These are phyloP conservation scores for Cacoxenus indagator DNA, from an alignment of 2,888 invertebrate species.

Conservation along the genomic window DNA sequence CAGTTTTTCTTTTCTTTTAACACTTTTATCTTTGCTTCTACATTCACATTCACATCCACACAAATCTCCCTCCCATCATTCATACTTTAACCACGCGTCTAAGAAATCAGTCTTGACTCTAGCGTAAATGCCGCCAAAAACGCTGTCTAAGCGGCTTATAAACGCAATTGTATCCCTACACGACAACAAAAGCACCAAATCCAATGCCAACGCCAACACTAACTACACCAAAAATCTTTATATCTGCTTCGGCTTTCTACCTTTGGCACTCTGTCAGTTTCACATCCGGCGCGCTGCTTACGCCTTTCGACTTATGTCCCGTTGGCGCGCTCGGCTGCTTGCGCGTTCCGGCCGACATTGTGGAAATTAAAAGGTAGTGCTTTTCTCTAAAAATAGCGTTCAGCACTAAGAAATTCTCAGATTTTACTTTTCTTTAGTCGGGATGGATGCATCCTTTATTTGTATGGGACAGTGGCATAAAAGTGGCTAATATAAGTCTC, in stretches of 20 bases:
- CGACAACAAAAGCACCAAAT: background rate
- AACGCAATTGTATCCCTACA: conserved; percentile 13
- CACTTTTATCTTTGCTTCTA: conserved; percentile 17
- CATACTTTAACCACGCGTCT: background rate
- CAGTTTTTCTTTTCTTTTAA: background rate
- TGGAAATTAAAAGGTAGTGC: no score
- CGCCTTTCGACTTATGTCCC: background rate
- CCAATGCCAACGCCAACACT: background rate
- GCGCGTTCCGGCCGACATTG: background rate
- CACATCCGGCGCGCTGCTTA: background rate
- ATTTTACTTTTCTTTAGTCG: no score
- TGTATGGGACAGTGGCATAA: no score
- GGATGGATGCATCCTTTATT: no score
- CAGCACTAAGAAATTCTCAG: no score
- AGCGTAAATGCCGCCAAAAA: background rate
- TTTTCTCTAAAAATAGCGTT: no score
- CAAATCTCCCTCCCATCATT: background rate
- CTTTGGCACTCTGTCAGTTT: background rate
- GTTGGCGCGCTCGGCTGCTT: background rate
- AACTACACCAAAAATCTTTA: background rate
- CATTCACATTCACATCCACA: background rate
- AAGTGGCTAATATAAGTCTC: no score
- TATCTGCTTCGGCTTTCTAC: background rate
- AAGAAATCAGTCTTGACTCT: background rate
- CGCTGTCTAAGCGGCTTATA: conserved; percentile 9